Evolutionary conservation across 1,140 invertebrate genomes (phyloP).

Genomic region (Sinonovacula constricta): DNA sequence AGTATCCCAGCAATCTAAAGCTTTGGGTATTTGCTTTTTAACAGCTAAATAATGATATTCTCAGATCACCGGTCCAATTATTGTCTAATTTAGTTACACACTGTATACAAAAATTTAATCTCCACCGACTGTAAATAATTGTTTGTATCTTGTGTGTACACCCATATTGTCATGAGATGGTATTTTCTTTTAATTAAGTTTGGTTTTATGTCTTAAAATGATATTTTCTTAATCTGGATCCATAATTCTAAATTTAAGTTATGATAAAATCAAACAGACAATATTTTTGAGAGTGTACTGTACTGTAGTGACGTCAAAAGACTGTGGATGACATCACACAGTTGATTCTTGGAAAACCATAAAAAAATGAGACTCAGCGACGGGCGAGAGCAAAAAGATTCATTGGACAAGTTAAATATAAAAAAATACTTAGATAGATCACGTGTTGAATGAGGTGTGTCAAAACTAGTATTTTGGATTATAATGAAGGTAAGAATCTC

Average conservation of each 20-base stretch:
- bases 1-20: constrained; percentile 30
- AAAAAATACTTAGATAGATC: constrained; percentile 38
- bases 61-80: constrained; percentile 33
- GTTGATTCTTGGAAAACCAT: constrained; percentile 35
- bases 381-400: constrained; percentile 28
- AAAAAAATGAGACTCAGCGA: constrained; percentile 28
- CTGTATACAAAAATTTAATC: constrained; percentile 34
- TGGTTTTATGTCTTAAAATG: constrained; percentile 36
- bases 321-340: constrained; percentile 36
- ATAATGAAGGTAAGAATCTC: constrained; percentile 41
- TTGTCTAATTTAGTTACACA: constrained; percentile 35
- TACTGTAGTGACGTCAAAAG: constrained; percentile 33
- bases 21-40: constrained; percentile 30
- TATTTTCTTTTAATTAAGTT: constrained; percentile 38
- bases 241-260: constrained; percentile 38
- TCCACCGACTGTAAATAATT: constrained; percentile 31
- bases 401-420: constrained; percentile 36
- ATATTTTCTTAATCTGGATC: constrained; percentile 36
- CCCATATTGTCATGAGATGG: constrained; percentile 34
- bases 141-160: constrained; percentile 36
- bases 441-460: constrained; percentile 40
- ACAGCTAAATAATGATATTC: constrained; percentile 26
- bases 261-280: constrained; percentile 37
- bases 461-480: constrained; percentile 42
- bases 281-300: constrained; percentile 37